These are phyloP conservation scores for Coleophora deauratella DNA, from an alignment of 2,888 invertebrate genomes.

Conservation along the genomic window DNA sequence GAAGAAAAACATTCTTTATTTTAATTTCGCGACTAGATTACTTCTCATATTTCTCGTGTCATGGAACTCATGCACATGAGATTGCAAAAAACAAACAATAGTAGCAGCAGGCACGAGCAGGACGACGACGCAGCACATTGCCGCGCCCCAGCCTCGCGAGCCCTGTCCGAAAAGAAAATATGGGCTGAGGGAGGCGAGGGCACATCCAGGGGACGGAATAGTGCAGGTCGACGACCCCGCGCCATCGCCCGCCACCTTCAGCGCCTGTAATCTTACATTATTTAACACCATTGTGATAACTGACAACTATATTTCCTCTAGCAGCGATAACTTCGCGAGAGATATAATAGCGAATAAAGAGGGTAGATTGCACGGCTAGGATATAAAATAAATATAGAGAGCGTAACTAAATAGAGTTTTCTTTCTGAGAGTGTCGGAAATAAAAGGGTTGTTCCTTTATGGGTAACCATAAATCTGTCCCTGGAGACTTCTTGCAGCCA, in stretches of 20 bases:
- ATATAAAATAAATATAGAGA: constrained; percentile 10
- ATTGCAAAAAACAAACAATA: constrained; percentile 63
- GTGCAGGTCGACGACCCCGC: constrained; percentile 54
- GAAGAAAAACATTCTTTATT: no score
- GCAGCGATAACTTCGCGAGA: constrained; percentile 23
- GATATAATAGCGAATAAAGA: constrained; percentile 23
- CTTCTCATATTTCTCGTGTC: no score
- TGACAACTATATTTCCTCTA: constrained; percentile 33
- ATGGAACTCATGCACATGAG: constrained; percentile 36
- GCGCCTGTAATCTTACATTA: constrained; percentile 48
- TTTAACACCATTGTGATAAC: constrained; percentile 47
- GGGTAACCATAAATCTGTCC: constrained; percentile 47
- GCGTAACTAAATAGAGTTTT: constrained; percentile 24
- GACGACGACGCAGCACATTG: constrained; percentile 56
- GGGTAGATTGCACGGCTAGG: constrained; percentile 9
- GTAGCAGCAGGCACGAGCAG: constrained; percentile 40
- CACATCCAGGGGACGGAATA: constrained; percentile 30
- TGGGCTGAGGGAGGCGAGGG: constrained; percentile 35
- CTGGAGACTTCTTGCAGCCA: constrained; percentile 39
- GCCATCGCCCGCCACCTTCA: constrained; percentile 29
- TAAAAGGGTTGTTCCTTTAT: constrained; percentile 32
- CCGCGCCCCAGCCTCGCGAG: constrained; percentile 30
- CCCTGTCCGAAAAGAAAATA: constrained; percentile 65
- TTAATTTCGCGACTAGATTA: constrained; percentile 35
- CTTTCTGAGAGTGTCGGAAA: constrained; percentile 33